Percentiles rank a stretch among this genome's conserved stretches.
phyloP scores from a whole-genome alignment of 2,888 invertebrate genomes.

The Nymphalis urticae region DNA sequence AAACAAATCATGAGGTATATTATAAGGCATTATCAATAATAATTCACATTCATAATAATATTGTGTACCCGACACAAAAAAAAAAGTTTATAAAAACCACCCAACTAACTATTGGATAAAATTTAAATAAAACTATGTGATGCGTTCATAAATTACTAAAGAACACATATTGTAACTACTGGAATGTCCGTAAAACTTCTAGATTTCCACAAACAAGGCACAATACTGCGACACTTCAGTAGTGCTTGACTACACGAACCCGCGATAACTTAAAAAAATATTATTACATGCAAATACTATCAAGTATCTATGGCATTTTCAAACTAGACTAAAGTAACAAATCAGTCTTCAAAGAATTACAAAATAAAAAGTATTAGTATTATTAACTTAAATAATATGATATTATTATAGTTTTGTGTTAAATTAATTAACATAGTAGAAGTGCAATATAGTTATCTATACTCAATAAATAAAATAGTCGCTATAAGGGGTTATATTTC shows the following conservation, averaged over 20 bases:
- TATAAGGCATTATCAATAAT: slow-evolving; percentile 36
- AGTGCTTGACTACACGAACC: slow-evolving; percentile 67
- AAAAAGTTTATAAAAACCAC: slow-evolving; percentile 33
- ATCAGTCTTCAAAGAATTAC: slow-evolving; percentile 80
- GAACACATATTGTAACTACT: slow-evolving; percentile 68
- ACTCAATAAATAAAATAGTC: slow-evolving; percentile 23
- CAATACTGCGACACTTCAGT: slow-evolving; percentile 68
- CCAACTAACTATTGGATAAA: slow-evolving; percentile 29
- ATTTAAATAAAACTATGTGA: slow-evolving; percentile 30
- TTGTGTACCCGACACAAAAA: slow-evolving; percentile 40
- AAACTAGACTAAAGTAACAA: slow-evolving; percentile 81
- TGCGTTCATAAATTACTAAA: slow-evolving; percentile 49
- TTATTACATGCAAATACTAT: slow-evolving; percentile 57
- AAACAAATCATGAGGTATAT: slow-evolving; percentile 61
- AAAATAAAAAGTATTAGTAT: slow-evolving; percentile 63
- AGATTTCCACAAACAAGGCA: slow-evolving; percentile 75
- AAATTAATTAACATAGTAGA: slow-evolving; percentile 41
- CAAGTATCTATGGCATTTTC: slow-evolving; percentile 80
- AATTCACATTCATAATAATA: slow-evolving; percentile 30
- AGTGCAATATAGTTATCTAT: slow-evolving; percentile 33
- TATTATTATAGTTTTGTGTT: slow-evolving; percentile 33
- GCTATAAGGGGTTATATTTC: background rate
- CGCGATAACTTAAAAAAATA: slow-evolving; percentile 59
- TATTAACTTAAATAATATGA: slow-evolving; percentile 54
- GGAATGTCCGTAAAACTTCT: slow-evolving; percentile 64